A percentile compares a stretch with the other conserved stretches of the same genome.
phyloP scores from a whole-genome alignment of 2,113 vertebrate genomes.

The Zapus hudsonius region DNA sequence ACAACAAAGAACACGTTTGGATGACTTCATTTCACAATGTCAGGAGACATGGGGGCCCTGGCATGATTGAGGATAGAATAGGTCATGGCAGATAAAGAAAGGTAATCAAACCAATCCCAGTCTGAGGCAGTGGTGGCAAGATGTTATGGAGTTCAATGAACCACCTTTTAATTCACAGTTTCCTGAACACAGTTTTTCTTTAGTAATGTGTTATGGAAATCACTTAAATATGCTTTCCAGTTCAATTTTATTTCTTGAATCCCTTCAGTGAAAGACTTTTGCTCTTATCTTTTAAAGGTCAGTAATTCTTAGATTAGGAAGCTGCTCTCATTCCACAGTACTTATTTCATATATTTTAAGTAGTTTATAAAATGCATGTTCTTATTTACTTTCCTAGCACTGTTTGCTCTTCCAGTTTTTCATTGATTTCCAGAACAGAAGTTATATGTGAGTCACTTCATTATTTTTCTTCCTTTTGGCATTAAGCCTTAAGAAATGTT shows the following conservation, averaged over 20 bases:
- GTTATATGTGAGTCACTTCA: constrained; percentile 55
- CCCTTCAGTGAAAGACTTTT: not conserved
- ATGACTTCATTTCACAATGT: not conserved
- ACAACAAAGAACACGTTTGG: not conserved
- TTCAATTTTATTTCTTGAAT: constrained; percentile 51
- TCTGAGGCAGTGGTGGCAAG: too few relatives aligned
- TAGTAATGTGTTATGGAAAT: constrained; percentile 9
- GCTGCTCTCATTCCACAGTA: not conserved
- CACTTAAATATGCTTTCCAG: constrained; percentile 39
- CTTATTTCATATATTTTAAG: constrained; percentile 42
- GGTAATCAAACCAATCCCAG: not conserved
- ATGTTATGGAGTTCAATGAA: not conserved
- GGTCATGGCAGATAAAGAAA: not conserved
- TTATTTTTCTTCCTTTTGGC: constrained; percentile 67
- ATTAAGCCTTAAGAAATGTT: constrained; percentile 62
- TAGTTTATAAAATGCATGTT: constrained; percentile 30
- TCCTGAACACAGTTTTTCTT: not conserved
- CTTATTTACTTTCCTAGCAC: constrained; percentile 48
- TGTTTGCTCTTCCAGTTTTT: not conserved
- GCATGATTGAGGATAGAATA: not conserved
- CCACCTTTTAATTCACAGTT: not conserved
- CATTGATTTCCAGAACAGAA: constrained; percentile 60
- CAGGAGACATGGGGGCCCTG: not conserved
- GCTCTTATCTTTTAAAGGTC: constrained; percentile 21
- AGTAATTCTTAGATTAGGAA: constrained; percentile 46